Percentiles rank a stretch among this genome's conserved stretches.
These are phyloP conservation scores for Temnothorax curvispinosus DNA, from an alignment of 1,140 invertebrate species.

Conservation along the genomic window DNA sequence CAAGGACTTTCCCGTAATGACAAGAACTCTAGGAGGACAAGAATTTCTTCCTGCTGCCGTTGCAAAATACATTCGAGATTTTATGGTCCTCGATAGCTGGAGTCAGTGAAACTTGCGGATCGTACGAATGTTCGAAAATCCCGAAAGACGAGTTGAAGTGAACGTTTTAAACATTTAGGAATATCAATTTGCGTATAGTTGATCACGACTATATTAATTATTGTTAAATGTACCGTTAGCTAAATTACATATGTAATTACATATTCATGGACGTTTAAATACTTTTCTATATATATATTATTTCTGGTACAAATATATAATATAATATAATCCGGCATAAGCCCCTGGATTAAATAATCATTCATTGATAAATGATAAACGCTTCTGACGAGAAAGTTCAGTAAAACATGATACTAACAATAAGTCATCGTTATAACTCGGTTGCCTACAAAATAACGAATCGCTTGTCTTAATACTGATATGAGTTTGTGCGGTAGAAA, in stretches of 20 bases:
- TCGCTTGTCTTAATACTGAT: constrained; percentile 27
- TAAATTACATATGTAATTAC: background rate
- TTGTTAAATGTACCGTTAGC: background rate
- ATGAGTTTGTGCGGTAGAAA: constrained; percentile 35
- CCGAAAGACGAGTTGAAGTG: constrained; percentile 38
- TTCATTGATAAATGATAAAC: constrained; percentile 12
- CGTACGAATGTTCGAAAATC: constrained; percentile 52
- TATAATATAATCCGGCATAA: background rate
- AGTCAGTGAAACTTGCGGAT: constrained; percentile 70
- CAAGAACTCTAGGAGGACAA: constrained; percentile 49
- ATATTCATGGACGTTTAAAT: background rate
- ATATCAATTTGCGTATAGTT: background rate
- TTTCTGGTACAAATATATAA: background rate
- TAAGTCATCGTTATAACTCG: constrained; percentile 28
- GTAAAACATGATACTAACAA: background rate
- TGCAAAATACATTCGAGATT: constrained; percentile 75
- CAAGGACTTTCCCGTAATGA: constrained; percentile 68
- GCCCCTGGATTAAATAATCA: background rate
- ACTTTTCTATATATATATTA: background rate
- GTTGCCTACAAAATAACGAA: constrained; percentile 34
- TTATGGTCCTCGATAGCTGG: constrained; percentile 64
- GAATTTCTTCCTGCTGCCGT: constrained; percentile 75
- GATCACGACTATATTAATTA: background rate
- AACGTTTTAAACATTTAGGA: constrained; percentile 31
- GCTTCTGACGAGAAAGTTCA: background rate